Percentiles rank a stretch among this genome's conserved stretches.
These are phyloP conservation scores for Nomada ferruginata DNA, from an alignment of 2,888 invertebrate genomes.

Conservation along the genomic window DNA sequence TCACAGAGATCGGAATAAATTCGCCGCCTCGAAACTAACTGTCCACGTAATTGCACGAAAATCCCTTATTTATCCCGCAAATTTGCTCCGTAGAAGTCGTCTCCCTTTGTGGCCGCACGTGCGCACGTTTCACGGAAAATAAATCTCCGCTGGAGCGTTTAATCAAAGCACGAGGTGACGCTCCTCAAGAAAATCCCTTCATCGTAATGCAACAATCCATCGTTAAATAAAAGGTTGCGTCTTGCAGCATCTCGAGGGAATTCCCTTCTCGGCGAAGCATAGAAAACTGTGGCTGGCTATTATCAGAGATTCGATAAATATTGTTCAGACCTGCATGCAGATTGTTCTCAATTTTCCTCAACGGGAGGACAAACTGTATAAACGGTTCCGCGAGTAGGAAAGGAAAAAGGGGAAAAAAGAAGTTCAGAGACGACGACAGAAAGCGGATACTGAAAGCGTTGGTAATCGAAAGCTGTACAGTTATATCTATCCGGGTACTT, in stretches of 20 bases:
- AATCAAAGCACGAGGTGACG: constrained; percentile 40
- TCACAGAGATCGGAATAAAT: constrained; percentile 47
- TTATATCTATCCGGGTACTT: constrained; percentile 25
- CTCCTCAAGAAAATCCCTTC: neutral
- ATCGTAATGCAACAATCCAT: neutral
- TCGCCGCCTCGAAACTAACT: constrained; percentile 53
- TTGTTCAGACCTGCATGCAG: neutral
- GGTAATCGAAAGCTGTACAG: constrained; percentile 45
- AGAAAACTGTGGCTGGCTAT: neutral
- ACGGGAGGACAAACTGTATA: neutral
- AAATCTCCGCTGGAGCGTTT: constrained; percentile 46
- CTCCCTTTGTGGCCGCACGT: constrained; percentile 29
- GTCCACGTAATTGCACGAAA: constrained; percentile 62
- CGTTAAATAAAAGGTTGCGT: constrained; percentile 10
- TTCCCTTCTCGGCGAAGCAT: neutral
- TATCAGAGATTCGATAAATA: constrained; percentile 36
- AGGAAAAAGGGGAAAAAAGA: neutral
- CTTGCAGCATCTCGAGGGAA: neutral
- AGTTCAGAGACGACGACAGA: constrained; percentile 11
- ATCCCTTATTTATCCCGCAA: constrained; percentile 58
- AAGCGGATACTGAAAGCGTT: constrained; percentile 12
- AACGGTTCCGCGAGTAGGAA: neutral
- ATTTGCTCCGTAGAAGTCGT: constrained; percentile 32
- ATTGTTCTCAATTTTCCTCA: neutral
- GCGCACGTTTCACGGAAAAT: constrained; percentile 20